These are phyloP conservation scores for Hetaerina titia DNA, from an alignment of 2,888 invertebrate genomes.

Conservation along the genomic window DNA sequence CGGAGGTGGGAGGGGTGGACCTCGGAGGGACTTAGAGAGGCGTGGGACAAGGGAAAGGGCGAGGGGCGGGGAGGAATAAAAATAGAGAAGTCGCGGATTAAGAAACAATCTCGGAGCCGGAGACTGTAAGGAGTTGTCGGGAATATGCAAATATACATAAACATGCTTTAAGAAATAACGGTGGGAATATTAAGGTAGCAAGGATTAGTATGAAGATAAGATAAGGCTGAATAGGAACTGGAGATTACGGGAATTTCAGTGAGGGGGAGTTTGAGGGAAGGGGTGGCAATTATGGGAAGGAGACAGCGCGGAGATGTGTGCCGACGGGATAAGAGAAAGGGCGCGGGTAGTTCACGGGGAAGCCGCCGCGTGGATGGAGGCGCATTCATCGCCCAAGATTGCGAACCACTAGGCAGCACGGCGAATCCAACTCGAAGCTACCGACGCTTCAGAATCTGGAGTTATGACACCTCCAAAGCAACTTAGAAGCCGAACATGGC, in stretches of 20 bases:
- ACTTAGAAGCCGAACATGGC: too few relatives aligned
- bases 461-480: too few relatives aligned
- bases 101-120: too few relatives aligned
- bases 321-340: not conserved
- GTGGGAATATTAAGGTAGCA: not conserved
- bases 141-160: too few relatives aligned
- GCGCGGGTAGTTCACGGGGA: not conserved
- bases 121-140: too few relatives aligned
- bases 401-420: not conserved
- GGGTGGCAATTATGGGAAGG: not conserved
- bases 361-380: not conserved
- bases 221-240: not conserved
- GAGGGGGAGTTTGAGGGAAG: not conserved
- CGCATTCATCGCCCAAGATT: not conserved
- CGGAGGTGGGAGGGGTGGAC: too few relatives aligned
- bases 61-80: too few relatives aligned
- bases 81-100: too few relatives aligned
- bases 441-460: too few relatives aligned
- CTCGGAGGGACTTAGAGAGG: too few relatives aligned
- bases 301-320: not conserved
- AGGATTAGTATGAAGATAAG: not conserved
- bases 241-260: not conserved
- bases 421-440: not conserved
- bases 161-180: not conserved
- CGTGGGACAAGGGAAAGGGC: too few relatives aligned